Conservation (phyloP, 1,140 invertebrate genomes). For the Drosophila bifasciata region DNA sequence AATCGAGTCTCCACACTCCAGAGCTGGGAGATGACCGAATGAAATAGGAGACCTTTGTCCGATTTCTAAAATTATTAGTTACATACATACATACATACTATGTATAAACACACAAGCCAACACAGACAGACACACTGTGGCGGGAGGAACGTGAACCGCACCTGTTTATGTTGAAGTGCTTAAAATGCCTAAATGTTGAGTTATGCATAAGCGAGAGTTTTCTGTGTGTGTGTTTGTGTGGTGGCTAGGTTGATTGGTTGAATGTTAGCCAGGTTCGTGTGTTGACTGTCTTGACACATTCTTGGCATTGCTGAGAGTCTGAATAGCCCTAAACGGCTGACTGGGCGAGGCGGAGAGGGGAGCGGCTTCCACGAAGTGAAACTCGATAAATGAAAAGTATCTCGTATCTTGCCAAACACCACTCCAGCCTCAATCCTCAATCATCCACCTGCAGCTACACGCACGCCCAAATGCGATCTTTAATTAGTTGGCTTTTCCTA, state of each 20-base stretch:
- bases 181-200: constrained; percentile 54
- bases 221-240: constrained; percentile 6
- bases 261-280: constrained; percentile 23
- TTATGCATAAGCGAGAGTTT: constrained; percentile 40
- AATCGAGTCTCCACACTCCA: no score
- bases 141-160: not conserved
- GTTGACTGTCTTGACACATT: constrained; percentile 26
- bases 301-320: constrained; percentile 41
- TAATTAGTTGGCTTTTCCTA: constrained; percentile 25
- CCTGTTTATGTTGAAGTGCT: constrained; percentile 34
- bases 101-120: not conserved
- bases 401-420: not conserved
- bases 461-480: constrained; percentile 32
- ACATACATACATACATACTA: constrained; percentile 22
- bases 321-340: constrained; percentile 15
- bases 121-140: not conserved
- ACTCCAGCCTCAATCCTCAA: no score
- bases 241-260: constrained; percentile 7
- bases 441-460: constrained; percentile 7
- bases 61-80: constrained; percentile 57
- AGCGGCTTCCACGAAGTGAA: constrained; percentile 33
- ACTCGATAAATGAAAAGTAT: constrained; percentile 13
- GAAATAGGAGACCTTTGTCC: constrained; percentile 4
- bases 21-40: no score
- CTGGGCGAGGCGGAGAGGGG: not conserved